These are phyloP conservation scores for Dicerorhinus sumatrensis DNA, from an alignment of 2,113 vertebrate genomes.

Conservation along the genomic window DNA sequence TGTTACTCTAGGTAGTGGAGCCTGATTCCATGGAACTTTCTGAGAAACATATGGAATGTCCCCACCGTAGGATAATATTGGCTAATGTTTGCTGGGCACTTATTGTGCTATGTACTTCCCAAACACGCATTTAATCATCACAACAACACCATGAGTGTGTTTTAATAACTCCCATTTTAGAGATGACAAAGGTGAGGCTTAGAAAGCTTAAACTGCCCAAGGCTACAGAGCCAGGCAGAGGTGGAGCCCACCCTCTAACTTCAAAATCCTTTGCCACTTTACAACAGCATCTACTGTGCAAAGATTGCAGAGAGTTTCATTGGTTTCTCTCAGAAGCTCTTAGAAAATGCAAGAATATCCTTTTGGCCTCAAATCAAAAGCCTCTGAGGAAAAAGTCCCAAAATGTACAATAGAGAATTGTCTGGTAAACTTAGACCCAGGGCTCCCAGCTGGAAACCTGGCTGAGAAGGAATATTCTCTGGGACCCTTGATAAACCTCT, in stretches of 20 bases:
- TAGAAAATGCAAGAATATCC: conserved; percentile 37
- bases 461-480: not conserved
- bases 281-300: not conserved
- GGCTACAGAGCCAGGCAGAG: not conserved
- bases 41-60: not conserved
- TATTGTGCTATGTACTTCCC: not conserved
- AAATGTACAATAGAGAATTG: not conserved
- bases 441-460: not conserved
- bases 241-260: not conserved
- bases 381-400: not conserved
- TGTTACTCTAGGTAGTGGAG: not conserved
- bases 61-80: not conserved
- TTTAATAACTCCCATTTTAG: not conserved
- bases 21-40: not conserved
- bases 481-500: not conserved
- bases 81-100: not conserved
- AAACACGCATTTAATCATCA: not conserved
- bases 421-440: not conserved
- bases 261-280: not conserved
- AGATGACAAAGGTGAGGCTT: conserved; percentile 12
- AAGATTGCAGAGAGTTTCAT: not conserved
- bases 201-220: not conserved
- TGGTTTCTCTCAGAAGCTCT: conserved; percentile 20
- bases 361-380: conserved; percentile 40
- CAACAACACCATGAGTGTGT: not conserved